phyloP scores from a whole-genome alignment of 2,113 vertebrate species.

The Coracopsis vasa region DNA sequence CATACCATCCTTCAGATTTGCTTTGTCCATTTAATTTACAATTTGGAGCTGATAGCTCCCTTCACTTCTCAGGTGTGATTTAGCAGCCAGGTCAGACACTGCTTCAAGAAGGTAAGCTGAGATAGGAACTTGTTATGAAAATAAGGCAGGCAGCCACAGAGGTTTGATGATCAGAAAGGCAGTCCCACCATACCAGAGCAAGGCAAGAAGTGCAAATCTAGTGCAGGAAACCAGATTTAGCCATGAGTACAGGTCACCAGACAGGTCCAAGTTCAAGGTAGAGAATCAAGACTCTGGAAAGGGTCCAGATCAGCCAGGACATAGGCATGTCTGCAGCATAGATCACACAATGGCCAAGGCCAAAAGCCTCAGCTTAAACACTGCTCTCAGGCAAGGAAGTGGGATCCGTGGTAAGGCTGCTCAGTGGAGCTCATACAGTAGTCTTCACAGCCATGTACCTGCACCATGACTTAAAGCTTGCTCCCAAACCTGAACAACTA shows the following conservation, averaged over 20 bases:
- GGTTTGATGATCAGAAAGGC: neutral
- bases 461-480: neutral
- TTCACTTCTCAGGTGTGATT: neutral
- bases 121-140: neutral
- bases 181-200: neutral
- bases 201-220: neutral
- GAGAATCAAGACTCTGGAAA: neutral
- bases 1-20: neutral
- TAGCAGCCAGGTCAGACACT: neutral
- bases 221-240: neutral
- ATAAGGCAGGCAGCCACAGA: neutral
- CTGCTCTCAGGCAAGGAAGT: neutral
- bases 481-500: neutral
- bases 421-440: neutral
- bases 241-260: neutral
- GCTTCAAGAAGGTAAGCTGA: neutral
- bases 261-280: neutral
- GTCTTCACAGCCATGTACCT: neutral
- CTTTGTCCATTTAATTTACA: neutral
- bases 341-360: neutral
- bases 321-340: neutral
- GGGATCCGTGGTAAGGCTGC: neutral
- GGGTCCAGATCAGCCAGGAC: neutral
- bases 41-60: neutral
- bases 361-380: neutral